A percentile compares a stretch with the other conserved stretches of the same genome.
Evolutionary conservation across 2,888 invertebrate species (phyloP).

Genomic region (Synergus itoensis): DNA sequence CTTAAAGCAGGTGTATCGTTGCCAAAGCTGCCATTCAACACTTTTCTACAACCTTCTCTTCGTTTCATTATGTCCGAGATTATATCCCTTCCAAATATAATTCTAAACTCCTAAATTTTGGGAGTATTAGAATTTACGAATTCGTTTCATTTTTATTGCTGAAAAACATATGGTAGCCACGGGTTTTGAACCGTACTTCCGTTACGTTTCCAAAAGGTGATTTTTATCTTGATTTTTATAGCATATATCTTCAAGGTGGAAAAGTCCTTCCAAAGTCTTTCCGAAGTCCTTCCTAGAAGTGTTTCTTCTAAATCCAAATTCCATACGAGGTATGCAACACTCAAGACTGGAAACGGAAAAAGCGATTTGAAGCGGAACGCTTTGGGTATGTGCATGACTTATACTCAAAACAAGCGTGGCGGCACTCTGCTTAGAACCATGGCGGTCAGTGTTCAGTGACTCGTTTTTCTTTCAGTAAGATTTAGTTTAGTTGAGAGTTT

Average conservation of each 20-base stretch:
- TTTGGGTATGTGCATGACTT: constrained; percentile 5
- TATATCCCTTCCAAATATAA: too few relatives aligned
- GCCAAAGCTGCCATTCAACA: too few relatives aligned
- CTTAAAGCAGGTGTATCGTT: too few relatives aligned
- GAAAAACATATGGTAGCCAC: too few relatives aligned
- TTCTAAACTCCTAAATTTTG: too few relatives aligned
- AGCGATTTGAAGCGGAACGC: constrained; percentile 37
- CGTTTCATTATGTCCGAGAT: too few relatives aligned
- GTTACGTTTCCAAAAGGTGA: constrained; percentile 1
- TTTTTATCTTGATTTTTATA: constrained; percentile 31
- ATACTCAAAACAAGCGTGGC: constrained; percentile 30
- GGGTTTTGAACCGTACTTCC: background rate
- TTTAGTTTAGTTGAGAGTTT: constrained; percentile 21
- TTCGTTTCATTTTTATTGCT: too few relatives aligned
- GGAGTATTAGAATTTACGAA: too few relatives aligned
- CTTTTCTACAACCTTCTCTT: too few relatives aligned
- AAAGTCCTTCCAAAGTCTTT: background rate
- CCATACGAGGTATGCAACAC: constrained; percentile 1
- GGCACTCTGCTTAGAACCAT: constrained; percentile 25
- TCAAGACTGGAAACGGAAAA: constrained; percentile 29
- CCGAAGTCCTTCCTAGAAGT: constrained; percentile 8
- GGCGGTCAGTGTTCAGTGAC: constrained; percentile 19
- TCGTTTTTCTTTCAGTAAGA: constrained; percentile 32
- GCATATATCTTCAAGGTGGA: background rate
- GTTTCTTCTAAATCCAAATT: constrained; percentile 7